Base-by-base conservation (phyloP, 1,140 invertebrate genomes). In the Oscheius sp. region DNA sequence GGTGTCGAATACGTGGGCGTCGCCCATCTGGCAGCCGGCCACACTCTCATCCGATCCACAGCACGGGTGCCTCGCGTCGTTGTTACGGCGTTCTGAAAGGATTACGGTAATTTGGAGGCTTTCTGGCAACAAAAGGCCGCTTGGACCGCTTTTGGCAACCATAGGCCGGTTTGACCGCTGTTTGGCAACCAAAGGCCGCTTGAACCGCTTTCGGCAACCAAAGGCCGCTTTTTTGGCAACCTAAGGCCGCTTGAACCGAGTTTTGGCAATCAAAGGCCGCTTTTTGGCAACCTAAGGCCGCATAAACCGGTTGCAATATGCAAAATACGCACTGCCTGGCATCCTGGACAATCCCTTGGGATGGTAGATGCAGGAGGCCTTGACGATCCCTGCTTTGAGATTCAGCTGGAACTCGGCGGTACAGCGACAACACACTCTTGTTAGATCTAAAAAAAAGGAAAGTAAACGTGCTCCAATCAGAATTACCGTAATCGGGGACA, bases 301-400 rank as follows among this genome's bases (percentile, higher is more conserved):
- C 35, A 35, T 7, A 3, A 29, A 18, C 18, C 66, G 49, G 20
- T 68, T 15, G 46, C n/a, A 49, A 20, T 4, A 49, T 1, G 23
- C 10, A 15, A 20, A 68, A 26, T 23, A 62, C 36, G 32, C 71
- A 85, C 85, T 76, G 79, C 79, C 82, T 58, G 78, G 80, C 55
- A 84, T 84, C 82, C 86, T 36, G 31, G 34, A 80, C 34, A 89
- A 78, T 75, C 90, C 91, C 2, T 91, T 92, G 88, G 90, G 92
- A 80, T 95, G 93, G 82, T 92, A 91, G 0, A 86, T 64, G 85
- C 93, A 95, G 23, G 87, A 84, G 62, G 93, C 72, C 13, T 45
- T 62, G 2, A 65, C 42, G n/a, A 74, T 61, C 2, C 29, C 49
- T 29, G 68, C 73, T 42, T 71, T 28, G 1, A 29, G 32, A 2